A percentile compares a stretch with the other conserved stretches of the same genome.
Conservation (phyloP, 2,888 invertebrate species). For the Laothoe populi region DNA sequence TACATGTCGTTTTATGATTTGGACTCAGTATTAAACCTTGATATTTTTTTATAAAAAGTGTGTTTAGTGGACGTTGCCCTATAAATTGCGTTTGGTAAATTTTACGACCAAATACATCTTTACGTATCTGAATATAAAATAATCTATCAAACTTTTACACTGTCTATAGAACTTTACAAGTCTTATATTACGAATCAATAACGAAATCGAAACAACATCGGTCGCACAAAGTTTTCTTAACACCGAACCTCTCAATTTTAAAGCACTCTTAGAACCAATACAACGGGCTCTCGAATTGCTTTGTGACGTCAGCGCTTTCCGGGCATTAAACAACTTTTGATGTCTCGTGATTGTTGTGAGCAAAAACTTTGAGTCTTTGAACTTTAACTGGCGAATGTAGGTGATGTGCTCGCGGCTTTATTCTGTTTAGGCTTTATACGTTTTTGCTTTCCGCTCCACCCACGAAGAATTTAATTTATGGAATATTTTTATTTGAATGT, state of each 20-base stretch:
- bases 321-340: conserved; percentile 70
- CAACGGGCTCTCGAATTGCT: conserved; percentile 40
- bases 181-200: neutral
- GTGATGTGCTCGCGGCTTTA: neutral
- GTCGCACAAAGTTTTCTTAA: conserved; percentile 33
- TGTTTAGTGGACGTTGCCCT: too few species aligned
- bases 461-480: neutral
- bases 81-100: too few species aligned
- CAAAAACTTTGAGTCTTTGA: conserved; percentile 30
- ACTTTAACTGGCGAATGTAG: conserved; percentile 12
- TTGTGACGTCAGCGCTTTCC: conserved; percentile 58
- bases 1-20: neutral
- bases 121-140: too few species aligned
- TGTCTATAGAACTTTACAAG: neutral
- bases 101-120: too few species aligned
- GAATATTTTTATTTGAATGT: too few species aligned
- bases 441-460: too few species aligned
- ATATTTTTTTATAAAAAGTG: too few species aligned
- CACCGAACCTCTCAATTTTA: conserved; percentile 32
- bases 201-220: neutral
- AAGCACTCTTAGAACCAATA: conserved; percentile 50
- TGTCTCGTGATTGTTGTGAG: conserved; percentile 42
- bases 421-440: neutral
- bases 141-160: too few species aligned
- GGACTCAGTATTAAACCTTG: neutral